Percentiles rank a stretch among this genome's conserved stretches.
Conservation (phyloP, 2,888 invertebrate species). For the Glaucopsyche alexis region DNA sequence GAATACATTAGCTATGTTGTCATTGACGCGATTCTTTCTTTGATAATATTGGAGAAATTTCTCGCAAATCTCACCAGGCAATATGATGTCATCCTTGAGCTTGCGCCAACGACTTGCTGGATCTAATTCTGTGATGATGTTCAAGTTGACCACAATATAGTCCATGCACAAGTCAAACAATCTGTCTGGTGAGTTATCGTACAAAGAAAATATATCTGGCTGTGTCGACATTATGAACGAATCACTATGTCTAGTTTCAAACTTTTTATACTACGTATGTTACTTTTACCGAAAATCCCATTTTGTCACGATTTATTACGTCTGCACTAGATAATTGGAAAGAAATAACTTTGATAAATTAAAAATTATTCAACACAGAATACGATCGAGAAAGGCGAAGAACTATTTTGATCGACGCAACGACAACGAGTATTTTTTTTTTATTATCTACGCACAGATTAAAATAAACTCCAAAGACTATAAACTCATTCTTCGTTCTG, state of each 20-base stretch:
- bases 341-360: not conserved
- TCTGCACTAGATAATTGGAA: constrained; percentile 6
- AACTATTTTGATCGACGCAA: constrained; percentile 46
- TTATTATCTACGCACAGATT: constrained; percentile 9
- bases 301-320: constrained; percentile 31
- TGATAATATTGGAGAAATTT: constrained; percentile 81
- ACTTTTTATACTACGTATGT: constrained; percentile 37
- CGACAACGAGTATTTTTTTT: constrained; percentile 36
- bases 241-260: constrained; percentile 40
- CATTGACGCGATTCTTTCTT: constrained; percentile 78
- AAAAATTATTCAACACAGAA: constrained; percentile 31
- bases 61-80: constrained; percentile 87
- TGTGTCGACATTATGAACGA: constrained; percentile 53
- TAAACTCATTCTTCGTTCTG: not conserved
- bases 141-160: constrained; percentile 81
- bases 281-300: constrained; percentile 32
- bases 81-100: constrained; percentile 80
- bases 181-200: constrained; percentile 77
- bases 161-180: constrained; percentile 83
- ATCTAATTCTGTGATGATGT: constrained; percentile 79
- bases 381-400: constrained; percentile 36
- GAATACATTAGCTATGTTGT: constrained; percentile 86
- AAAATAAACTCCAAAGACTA: constrained; percentile 16
- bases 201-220: constrained; percentile 51
- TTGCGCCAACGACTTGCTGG: constrained; percentile 65